Evolutionary conservation across 2,888 invertebrate species (phyloP).

Genomic region (Spilarctia lutea): DNA sequence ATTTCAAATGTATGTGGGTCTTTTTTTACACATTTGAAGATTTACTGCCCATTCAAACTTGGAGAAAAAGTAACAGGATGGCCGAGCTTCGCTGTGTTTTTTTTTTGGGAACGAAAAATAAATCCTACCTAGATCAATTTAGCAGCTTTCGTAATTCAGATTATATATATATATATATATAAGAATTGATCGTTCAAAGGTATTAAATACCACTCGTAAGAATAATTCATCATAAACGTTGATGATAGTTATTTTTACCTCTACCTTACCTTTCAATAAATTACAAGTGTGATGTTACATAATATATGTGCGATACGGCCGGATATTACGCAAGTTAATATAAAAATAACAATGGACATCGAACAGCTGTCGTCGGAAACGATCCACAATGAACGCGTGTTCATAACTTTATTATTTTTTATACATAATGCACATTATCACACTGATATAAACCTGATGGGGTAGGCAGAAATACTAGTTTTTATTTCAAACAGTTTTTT

Average conservation of each 20-base stretch:
- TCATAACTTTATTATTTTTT: not conserved
- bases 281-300: not conserved
- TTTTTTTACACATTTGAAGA: too few species aligned
- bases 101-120: too few species aligned
- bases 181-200: too few species aligned
- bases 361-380: constrained; percentile 54
- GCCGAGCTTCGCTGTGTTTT: too few species aligned
- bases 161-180: too few species aligned
- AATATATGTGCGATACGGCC: constrained; percentile 42
- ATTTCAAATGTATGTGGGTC: too few species aligned
- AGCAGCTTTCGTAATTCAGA: too few species aligned
- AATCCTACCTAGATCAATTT: too few species aligned
- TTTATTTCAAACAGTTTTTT: not conserved
- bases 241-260: not conserved
- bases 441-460: not conserved
- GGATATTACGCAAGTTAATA: constrained; percentile 57
- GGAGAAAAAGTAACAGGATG: too few species aligned
- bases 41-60: too few species aligned
- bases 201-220: too few species aligned
- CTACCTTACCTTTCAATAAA: not conserved
- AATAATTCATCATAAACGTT: too few species aligned
- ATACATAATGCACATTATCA: not conserved
- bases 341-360: constrained; percentile 60
- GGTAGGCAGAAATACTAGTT: not conserved
- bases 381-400: constrained; percentile 10